Evolutionary conservation across 2,113 vertebrate genomes (phyloP).

Genomic region (Dasyornis broadbenti): DNA sequence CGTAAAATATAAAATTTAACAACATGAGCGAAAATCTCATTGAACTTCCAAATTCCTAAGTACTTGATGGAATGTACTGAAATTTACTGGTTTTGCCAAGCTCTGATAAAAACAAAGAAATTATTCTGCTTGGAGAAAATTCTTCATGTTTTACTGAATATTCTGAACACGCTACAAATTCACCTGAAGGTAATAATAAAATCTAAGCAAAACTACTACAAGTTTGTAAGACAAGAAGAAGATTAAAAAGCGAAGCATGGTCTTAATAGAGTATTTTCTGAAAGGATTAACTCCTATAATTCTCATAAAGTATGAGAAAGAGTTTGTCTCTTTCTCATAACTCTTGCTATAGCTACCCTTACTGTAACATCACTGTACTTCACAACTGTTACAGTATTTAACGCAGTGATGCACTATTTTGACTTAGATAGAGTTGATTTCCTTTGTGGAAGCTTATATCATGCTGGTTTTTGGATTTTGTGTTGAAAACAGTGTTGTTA

Average conservation of each 20-base stretch:
- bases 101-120: background rate
- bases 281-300: background rate
- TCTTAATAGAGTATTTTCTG: background rate
- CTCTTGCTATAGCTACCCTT: background rate
- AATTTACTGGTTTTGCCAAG: background rate
- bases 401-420: background rate
- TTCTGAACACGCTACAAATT: background rate
- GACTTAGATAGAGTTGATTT: background rate
- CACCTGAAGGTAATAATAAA: background rate
- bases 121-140: background rate
- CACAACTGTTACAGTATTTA: background rate
- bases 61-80: background rate
- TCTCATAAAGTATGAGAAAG: background rate
- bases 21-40: background rate
- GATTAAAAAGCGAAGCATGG: background rate
- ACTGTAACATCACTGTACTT: background rate
- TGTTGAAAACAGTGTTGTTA: background rate
- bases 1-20: background rate
- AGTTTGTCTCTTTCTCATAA: no score
- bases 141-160: background rate
- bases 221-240: background rate
- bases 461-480: background rate
- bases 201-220: background rate
- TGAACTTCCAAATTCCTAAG: background rate
- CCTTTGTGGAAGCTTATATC: background rate